phyloP scores from a whole-genome alignment of 2,888 invertebrate species.

The Aproaerema taeniolella region DNA sequence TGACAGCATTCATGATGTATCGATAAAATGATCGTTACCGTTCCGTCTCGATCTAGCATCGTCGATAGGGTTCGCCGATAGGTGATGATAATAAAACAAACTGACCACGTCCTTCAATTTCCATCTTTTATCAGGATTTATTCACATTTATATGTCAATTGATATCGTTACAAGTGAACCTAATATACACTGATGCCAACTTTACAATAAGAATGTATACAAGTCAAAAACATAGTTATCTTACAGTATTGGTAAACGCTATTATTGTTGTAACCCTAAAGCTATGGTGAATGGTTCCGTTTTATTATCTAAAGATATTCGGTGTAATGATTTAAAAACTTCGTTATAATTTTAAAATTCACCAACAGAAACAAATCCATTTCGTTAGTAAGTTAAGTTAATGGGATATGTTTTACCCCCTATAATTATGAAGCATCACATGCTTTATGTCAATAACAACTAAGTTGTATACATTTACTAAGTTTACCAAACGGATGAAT shows the following conservation, averaged over 20 bases:
- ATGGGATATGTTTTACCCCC: constrained; percentile 52
- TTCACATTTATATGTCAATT: constrained; percentile 72
- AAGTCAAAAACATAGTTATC: constrained; percentile 75
- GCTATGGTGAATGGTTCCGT: constrained; percentile 70
- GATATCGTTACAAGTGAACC: constrained; percentile 66
- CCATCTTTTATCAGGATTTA: constrained; percentile 65
- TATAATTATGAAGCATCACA: constrained; percentile 65
- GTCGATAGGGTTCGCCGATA: constrained; percentile 63
- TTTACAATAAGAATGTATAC: constrained; percentile 72
- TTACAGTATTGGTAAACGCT: constrained; percentile 67
- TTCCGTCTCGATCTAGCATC: constrained; percentile 69
- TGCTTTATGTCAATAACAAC: constrained; percentile 59
- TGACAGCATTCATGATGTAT: constrained; percentile 76
- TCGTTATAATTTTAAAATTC: constrained; percentile 15
- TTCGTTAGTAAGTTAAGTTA: constrained; percentile 32
- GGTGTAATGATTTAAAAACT: constrained; percentile 44
- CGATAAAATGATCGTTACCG: constrained; percentile 75
- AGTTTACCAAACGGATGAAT: constrained; percentile 60
- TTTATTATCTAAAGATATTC: constrained; percentile 51
- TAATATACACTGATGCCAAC: constrained; percentile 65
- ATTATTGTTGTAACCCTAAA: constrained; percentile 73
- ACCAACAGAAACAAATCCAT: constrained; percentile 38
- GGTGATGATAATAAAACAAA: constrained; percentile 59
- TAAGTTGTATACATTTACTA: constrained; percentile 68
- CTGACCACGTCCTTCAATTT: constrained; percentile 54